Percentiles rank a stretch among this genome's conserved stretches.
Conservation (phyloP, 2,888 invertebrate genomes). For the Ditylenchus weischeri region DNA sequence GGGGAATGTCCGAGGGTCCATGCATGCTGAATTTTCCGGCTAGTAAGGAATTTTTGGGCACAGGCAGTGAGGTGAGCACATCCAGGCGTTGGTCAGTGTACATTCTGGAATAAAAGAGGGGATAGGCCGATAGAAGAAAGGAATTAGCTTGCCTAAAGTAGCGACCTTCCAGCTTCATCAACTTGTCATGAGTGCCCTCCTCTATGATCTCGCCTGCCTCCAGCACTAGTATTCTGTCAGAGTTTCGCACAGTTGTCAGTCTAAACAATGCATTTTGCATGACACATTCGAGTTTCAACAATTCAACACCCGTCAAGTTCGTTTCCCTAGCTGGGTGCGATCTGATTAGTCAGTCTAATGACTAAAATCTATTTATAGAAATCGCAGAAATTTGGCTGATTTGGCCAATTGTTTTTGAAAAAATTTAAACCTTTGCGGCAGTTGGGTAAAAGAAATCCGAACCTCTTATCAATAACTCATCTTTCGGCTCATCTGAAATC, state of each 20-base stretch:
- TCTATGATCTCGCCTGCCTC: slow-evolving; percentile 54
- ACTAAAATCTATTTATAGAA: too few relatives aligned
- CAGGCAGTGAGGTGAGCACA: slow-evolving; percentile 31
- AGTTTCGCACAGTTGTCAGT: slow-evolving; percentile 47
- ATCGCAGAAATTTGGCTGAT: too few relatives aligned
- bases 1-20: slow-evolving; percentile 29
- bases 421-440: too few relatives aligned
- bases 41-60: slow-evolving; percentile 18
- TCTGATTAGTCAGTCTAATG: too few relatives aligned
- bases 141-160: slow-evolving; percentile 6
- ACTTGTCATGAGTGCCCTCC: slow-evolving; percentile 52
- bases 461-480: too few relatives aligned
- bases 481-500: too few relatives aligned
- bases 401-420: too few relatives aligned
- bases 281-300: too few relatives aligned
- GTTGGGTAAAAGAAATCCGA: too few relatives aligned
- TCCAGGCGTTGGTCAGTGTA: slow-evolving; percentile 49
- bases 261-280: slow-evolving; percentile 16
- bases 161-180: slow-evolving; percentile 36
- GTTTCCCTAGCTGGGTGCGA: too few relatives aligned
- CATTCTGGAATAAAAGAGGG: slow-evolving; percentile 28
- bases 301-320: too few relatives aligned
- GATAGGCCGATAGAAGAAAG: too few relatives aligned
- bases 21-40: slow-evolving; percentile 32
- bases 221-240: slow-evolving; percentile 54